phyloP scores from a whole-genome alignment of 2,797 vertebrate species.

The Decapterus maruadsi region DNA sequence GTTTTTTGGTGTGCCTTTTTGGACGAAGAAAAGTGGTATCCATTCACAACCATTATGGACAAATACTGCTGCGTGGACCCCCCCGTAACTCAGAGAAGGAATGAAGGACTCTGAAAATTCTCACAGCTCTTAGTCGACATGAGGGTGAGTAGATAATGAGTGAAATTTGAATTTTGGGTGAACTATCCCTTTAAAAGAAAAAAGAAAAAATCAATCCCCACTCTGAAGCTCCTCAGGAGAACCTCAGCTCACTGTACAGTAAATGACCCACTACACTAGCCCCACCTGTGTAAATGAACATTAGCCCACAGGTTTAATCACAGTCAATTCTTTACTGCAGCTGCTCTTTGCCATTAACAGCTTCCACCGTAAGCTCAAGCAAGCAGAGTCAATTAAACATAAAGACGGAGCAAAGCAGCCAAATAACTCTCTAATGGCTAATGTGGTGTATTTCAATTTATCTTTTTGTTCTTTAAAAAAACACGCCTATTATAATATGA shows the following conservation, averaged over 20 bases:
- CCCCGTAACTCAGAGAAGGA: no score
- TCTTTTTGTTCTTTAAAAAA: slow-evolving; percentile 4
- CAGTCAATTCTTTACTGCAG: not conserved
- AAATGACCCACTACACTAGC: not conserved
- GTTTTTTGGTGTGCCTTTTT: no score
- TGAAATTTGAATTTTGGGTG: no score
- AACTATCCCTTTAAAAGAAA: not conserved
- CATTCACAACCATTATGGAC: no score
- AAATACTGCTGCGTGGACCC: no score
- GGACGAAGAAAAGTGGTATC: no score
- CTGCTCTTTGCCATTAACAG: not conserved
- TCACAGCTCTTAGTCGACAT: no score
- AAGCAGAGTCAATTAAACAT: slow-evolving; percentile 18
- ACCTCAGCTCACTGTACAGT: not conserved
- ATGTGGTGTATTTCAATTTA: not conserved
- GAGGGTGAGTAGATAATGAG: no score
- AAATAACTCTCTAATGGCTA: slow-evolving; percentile 10
- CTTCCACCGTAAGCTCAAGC: slow-evolving; percentile 4
- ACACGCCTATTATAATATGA: not conserved
- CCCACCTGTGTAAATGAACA: not conserved
- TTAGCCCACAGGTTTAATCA: slow-evolving; percentile 3
- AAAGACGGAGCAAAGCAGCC: slow-evolving; percentile 9
- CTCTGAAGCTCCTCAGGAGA: not conserved
- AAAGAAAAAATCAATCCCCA: not conserved
- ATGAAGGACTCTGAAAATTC: no score